These are phyloP conservation scores for Vanacampus margaritifer DNA, from an alignment of 2,113 vertebrate species.

Conservation along the genomic window DNA sequence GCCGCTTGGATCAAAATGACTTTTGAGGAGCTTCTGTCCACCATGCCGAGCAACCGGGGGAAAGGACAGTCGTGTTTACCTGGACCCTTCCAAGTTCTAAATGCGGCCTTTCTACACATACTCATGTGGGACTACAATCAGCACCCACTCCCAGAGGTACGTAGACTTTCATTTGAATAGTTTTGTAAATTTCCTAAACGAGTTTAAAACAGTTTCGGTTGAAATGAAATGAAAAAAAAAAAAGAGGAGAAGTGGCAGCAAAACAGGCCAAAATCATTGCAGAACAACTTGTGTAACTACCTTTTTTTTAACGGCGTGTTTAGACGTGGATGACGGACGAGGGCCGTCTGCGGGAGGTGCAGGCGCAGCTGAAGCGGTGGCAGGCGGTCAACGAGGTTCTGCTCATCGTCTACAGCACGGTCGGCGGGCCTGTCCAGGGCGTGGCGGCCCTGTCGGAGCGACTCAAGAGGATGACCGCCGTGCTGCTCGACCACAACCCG, in stretches of 20 bases:
- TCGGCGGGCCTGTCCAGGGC: constrained; percentile 76
- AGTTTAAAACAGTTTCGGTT: too few relatives aligned
- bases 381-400: constrained; percentile 82
- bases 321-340: constrained; percentile 89
- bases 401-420: constrained; percentile 83
- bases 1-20: constrained; percentile 86
- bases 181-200: neutral
- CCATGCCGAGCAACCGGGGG: constrained; percentile 48
- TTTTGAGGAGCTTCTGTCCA: constrained; percentile 77
- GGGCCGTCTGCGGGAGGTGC: constrained; percentile 80
- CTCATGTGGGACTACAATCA: constrained; percentile 80
- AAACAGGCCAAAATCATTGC: neutral
- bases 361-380: constrained; percentile 77
- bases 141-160: constrained; percentile 83
- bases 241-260: too few relatives aligned
- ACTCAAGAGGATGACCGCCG: constrained; percentile 80
- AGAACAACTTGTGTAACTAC: neutral
- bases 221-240: too few relatives aligned
- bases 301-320: constrained; percentile 3
- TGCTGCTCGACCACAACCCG: constrained; percentile 85
- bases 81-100: constrained; percentile 83
- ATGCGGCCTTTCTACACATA: constrained; percentile 81
- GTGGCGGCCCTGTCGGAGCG: constrained; percentile 76
- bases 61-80: constrained; percentile 63
- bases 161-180: neutral